Evolutionary conservation across 2,888 invertebrate species (phyloP).

Genomic region (Rhingia rostrata): DNA sequence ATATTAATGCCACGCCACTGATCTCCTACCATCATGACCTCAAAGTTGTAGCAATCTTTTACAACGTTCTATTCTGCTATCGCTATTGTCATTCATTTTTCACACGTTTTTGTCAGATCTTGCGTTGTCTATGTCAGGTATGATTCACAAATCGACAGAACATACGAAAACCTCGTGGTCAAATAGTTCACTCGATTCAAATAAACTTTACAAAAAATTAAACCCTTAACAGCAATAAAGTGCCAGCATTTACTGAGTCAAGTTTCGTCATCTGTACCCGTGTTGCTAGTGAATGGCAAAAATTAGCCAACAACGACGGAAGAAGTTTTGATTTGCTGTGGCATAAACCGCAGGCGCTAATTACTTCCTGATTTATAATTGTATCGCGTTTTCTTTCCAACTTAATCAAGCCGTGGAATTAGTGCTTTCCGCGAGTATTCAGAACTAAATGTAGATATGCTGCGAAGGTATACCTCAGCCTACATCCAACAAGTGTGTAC

Average conservation of each 20-base stretch:
- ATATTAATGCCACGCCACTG: too few relatives aligned
- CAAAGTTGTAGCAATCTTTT: too few relatives aligned
- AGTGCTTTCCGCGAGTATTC: conserved; percentile 39
- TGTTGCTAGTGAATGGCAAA: conserved; percentile 28
- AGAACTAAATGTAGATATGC: not conserved
- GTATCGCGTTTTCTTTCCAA: conserved; percentile 58
- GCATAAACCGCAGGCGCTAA: conserved; percentile 56
- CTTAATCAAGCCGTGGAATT: conserved; percentile 53
- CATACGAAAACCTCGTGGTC: not conserved
- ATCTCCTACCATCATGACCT: too few relatives aligned
- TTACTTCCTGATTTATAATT: conserved; percentile 71
- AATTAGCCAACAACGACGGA: not conserved
- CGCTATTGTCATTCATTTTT: not conserved
- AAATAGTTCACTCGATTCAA: not conserved
- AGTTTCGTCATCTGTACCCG: not conserved
- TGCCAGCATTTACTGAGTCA: not conserved
- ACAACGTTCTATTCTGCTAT: not conserved
- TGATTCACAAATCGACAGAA: not conserved
- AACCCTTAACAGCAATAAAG: conserved; percentile 30
- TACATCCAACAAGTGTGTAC: not conserved
- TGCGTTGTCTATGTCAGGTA: not conserved
- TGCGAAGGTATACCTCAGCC: not conserved
- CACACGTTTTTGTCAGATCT: not conserved
- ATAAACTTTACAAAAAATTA: conserved; percentile 5
- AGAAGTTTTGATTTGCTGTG: conserved; percentile 35